Evolutionary conservation across 2,888 invertebrate species (phyloP), one percentile per base, ranked within the genome.

Genomic region (Venusia cambrica): DNA sequence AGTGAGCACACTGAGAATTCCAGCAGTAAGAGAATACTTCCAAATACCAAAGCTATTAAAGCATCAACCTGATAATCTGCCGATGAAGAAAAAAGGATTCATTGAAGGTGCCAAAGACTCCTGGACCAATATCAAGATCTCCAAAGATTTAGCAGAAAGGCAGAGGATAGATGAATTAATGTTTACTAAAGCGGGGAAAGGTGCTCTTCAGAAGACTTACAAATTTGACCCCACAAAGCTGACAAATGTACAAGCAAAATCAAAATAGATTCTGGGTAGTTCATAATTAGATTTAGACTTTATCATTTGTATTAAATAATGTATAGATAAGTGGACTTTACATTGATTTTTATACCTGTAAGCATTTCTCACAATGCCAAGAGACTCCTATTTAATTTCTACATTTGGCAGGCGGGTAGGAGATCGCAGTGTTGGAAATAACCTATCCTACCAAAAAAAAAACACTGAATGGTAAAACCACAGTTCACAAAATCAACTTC

Each of bases 151-250:
- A 31, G 92, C 93, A 44, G 94, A 96, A 17, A 88, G 97, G 34
- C 90, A 91, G 55, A 83, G 92, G 41, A 72, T 93, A 45, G 97
- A 97, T 70, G 92, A 92, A 55, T 84, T 94, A 47, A 90, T 92
- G 31, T 97, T 97, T 63, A 91, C 92, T 38, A 90, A 90, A 69
- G 96, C 97, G 1, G 98, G 97, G 5, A 92, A 91, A 64, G 97
- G 95, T 0, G 95, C 98, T 0, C 62, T 97, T 21, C 90, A 92
- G 16, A 97, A 96, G 77, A 98, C 98, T 0, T 98, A 91, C 64
- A 92, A 94, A 73, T 92, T 90, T 68, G 94, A 97, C 74, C 97
- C 97, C 1, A 92, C 92, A 27, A 92, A 92, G 51, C 48, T 85
- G 41, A 57, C 81, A 35, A 73, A 76, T 53, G 59, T 90, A 11